These are phyloP conservation scores for Pissodes strobi DNA, from an alignment of 1,140 invertebrate species.

Conservation along the genomic window DNA sequence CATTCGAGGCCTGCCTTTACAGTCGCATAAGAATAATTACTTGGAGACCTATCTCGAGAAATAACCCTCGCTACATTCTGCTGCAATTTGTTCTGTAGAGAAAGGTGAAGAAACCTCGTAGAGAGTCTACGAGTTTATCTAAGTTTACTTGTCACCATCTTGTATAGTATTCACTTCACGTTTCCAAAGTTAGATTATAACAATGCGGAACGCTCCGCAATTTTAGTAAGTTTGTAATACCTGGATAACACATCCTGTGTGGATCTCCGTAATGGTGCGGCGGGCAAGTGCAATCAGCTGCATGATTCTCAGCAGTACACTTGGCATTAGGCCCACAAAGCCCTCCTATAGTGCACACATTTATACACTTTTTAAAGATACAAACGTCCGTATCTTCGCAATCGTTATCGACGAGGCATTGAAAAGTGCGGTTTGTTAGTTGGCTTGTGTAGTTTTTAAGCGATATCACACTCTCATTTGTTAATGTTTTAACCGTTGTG, in stretches of 20 bases:
- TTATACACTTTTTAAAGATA: constrained; percentile 70
- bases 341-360: constrained; percentile 68
- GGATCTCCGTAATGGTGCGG: constrained; percentile 58
- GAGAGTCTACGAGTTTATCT: too few relatives aligned
- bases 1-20: too few relatives aligned
- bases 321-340: constrained; percentile 71
- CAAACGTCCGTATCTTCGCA: constrained; percentile 70
- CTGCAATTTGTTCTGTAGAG: too few relatives aligned
- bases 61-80: too few relatives aligned
- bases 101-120: too few relatives aligned
- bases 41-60: too few relatives aligned
- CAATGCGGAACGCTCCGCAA: too few relatives aligned
- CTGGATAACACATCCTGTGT: constrained; percentile 52
- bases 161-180: too few relatives aligned
- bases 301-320: constrained; percentile 72
- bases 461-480: constrained; percentile 17
- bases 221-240: constrained; percentile 43
- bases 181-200: too few relatives aligned
- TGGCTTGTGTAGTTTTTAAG: constrained; percentile 28
- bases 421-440: constrained; percentile 17
- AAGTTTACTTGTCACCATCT: too few relatives aligned
- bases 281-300: constrained; percentile 72
- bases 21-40: too few relatives aligned
- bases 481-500: neutral
- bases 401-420: constrained; percentile 61